A percentile compares a stretch with the other conserved stretches of the same genome.
These are phyloP conservation scores for Tyto alba DNA, from an alignment of 2,113 vertebrate genomes.

Conservation along the genomic window DNA sequence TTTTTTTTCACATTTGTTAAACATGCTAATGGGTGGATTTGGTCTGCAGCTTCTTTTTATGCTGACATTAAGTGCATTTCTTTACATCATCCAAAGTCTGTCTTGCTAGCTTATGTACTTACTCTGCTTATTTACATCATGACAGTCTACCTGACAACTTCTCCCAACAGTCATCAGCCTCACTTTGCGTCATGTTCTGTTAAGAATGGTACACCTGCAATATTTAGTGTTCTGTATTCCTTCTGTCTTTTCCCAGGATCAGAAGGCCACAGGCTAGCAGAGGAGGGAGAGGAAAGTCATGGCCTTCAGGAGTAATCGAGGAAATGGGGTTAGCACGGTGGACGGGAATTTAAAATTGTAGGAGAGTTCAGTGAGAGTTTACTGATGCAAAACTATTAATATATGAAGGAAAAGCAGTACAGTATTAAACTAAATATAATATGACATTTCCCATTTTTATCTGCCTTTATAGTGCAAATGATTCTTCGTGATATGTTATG, in stretches of 20 bases:
- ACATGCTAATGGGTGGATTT: background rate
- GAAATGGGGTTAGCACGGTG: background rate
- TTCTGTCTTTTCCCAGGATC: background rate
- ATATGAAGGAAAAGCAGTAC: background rate
- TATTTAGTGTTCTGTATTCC: background rate
- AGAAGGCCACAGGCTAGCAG: background rate
- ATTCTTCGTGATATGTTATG: background rate
- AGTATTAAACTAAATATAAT: background rate
- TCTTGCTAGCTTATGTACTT: background rate
- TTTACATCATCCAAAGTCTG: background rate
- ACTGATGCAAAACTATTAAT: background rate
- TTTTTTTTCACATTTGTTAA: background rate
- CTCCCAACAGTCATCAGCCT: background rate
- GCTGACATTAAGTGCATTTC: background rate
- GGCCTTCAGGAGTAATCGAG: background rate
- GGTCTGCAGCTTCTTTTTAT: background rate
- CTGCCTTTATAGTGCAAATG: background rate
- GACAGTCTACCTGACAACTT: background rate
- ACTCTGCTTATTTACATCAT: background rate
- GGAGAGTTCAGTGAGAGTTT: background rate
- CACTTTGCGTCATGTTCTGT: background rate
- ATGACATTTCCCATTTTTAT: background rate
- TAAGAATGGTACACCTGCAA: background rate
- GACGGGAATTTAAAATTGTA: background rate
- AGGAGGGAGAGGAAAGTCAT: background rate